Percentiles rank a stretch among this genome's conserved stretches.
These are phyloP conservation scores for Phyto melanocephala DNA, from an alignment of 2,888 invertebrate genomes.

Conservation along the genomic window DNA sequence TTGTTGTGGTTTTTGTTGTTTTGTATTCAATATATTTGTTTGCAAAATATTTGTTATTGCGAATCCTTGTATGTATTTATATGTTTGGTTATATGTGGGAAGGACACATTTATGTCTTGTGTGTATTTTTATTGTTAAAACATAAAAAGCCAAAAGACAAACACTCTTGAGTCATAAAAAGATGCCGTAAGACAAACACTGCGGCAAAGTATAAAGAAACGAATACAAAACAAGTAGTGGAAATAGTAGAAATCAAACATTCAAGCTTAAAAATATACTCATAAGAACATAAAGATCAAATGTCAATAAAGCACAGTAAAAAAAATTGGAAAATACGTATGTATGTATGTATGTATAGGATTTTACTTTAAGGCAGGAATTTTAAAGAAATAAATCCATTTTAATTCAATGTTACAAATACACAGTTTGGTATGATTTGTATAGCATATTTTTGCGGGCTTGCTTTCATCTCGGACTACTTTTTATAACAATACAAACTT, in stretches of 20 bases:
- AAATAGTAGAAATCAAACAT: conserved; percentile 43
- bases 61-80: too few relatives aligned
- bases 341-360: not conserved
- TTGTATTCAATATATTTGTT: conserved; percentile 35
- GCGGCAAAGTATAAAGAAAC: conserved; percentile 60
- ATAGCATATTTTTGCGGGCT: not conserved
- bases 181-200: conserved; percentile 77
- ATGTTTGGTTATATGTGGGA: not conserved
- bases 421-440: not conserved
- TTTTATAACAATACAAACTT: conserved; percentile 15
- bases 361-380: conserved; percentile 5
- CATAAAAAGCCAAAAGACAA: conserved; percentile 79
- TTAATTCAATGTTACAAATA: not conserved
- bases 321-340: conserved; percentile 22
- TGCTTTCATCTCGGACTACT: not conserved
- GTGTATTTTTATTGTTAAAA: conserved; percentile 77
- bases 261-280: conserved; percentile 56
- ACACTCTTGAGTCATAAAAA: conserved; percentile 79
- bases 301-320: conserved; percentile 72
- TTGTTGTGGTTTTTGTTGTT: conserved; percentile 20
- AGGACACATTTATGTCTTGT: conserved; percentile 47
- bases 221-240: conserved; percentile 20
- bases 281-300: conserved; percentile 76
- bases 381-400: conserved; percentile 16
- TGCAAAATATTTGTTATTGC: conserved; percentile 2